Evolutionary conservation across 1,140 invertebrate species (phyloP).

Genomic region (Drosophila nebulosa): DNA sequence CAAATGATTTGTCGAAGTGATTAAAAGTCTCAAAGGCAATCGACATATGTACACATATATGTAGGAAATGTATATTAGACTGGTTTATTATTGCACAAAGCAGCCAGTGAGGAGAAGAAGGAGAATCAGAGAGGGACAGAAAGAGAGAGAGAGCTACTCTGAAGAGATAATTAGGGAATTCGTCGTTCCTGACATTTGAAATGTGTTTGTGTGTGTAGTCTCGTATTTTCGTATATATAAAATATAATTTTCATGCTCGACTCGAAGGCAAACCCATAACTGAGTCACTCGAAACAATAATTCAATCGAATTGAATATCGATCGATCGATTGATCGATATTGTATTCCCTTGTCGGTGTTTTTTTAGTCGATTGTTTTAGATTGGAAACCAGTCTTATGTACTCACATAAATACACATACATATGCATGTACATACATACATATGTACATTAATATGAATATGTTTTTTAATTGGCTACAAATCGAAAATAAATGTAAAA

Average conservation of each 20-base stretch:
- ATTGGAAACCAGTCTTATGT: neutral
- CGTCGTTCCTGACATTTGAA: neutral
- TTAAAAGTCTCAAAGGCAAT: neutral
- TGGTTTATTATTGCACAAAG: neutral
- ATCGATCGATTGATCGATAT: too few relatives aligned
- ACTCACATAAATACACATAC: neutral
- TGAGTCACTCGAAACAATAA: neutral
- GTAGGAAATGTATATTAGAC: neutral
- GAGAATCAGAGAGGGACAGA: too few relatives aligned
- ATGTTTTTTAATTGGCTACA: constrained; percentile 3
- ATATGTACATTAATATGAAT: neutral
- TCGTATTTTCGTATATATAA: neutral
- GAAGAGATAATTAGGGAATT: neutral
- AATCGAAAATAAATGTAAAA: constrained; percentile 11
- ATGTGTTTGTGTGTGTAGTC: neutral
- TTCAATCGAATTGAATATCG: too few relatives aligned
- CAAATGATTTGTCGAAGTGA: neutral
- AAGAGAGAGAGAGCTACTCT: too few relatives aligned
- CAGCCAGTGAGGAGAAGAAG: too few relatives aligned
- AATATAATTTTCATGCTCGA: neutral
- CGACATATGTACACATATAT: neutral
- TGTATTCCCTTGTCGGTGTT: too few relatives aligned
- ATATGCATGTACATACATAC: neutral
- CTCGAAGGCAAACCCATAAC: neutral
- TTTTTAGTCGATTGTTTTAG: neutral